Evolutionary conservation across 2,888 invertebrate genomes (phyloP).

Genomic region (Chironomus tentans): DNA sequence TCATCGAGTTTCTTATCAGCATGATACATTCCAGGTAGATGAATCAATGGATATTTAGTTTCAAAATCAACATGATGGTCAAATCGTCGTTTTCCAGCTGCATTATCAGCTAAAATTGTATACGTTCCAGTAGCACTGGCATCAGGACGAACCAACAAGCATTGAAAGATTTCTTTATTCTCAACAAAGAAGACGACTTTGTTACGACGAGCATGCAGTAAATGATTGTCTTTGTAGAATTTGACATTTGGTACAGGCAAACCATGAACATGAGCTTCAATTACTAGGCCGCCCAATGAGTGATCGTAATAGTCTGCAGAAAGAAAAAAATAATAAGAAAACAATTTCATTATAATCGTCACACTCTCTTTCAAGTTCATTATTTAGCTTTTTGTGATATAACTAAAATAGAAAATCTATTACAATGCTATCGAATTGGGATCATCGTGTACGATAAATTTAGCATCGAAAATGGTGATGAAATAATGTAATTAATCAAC

Average conservation of each 20-base stretch:
- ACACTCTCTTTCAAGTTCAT: background rate
- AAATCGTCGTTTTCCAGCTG: slow-evolving; percentile 49
- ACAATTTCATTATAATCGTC: background rate
- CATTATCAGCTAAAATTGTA: slow-evolving; percentile 65
- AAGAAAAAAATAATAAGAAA: background rate
- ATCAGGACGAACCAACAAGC: slow-evolving; percentile 14
- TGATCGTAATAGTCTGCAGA: slow-evolving; percentile 15
- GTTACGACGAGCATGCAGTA: slow-evolving; percentile 31
- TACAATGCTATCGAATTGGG: background rate
- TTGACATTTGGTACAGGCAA: slow-evolving; percentile 45
- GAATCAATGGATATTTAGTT: slow-evolving; percentile 20
- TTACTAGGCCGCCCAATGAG: slow-evolving; percentile 20
- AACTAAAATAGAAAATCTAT: background rate
- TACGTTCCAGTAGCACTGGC: slow-evolving; percentile 53
- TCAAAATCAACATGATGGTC: slow-evolving; percentile 22
- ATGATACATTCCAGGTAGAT: slow-evolving; percentile 16
- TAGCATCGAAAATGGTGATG: no score
- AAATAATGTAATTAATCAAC: no score
- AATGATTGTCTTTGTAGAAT: slow-evolving; percentile 43
- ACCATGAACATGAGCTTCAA: slow-evolving; percentile 38
- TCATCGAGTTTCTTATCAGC: slow-evolving; percentile 21
- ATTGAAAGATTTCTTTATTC: slow-evolving; percentile 21
- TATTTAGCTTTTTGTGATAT: background rate
- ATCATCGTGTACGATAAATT: background rate
- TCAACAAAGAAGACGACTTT: slow-evolving; percentile 18